Evolutionary conservation across 2,113 vertebrate genomes (phyloP), one percentile per base, ranked within the genome.

Genomic region (Mesitornis unicolor): DNA sequence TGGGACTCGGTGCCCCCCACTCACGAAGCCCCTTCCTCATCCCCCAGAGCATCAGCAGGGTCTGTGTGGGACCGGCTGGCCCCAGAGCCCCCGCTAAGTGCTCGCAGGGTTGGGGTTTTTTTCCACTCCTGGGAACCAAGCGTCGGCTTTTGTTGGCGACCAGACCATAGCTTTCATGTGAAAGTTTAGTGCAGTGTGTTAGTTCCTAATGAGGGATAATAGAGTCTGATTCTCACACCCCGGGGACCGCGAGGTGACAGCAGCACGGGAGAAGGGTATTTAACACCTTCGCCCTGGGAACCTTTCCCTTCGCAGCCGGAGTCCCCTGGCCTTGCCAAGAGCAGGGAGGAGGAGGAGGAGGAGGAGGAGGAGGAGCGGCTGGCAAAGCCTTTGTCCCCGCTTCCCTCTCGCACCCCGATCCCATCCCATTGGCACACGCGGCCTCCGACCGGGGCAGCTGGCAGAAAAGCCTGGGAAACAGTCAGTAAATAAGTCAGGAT

Each of bases 151-250:
- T 95, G 96, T 95, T 96, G 94, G 84, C 5, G 84, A 87, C 64
- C 73, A 94, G 82, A 93, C 79, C 40, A 5, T 57, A 35, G 92
- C 86, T 96, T 94, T 96, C 95, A 91, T 91, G 92, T 95, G 94
- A 85, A 89, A 94, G 91, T 94, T 95, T 90, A 76, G 95, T 94
- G 67, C 95, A 90, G 95, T 79, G 29, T 92, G 96, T 87, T 50
- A 94, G 96, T 81, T 94, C 92, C 95, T 95, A 85, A 91, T 88
- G 95, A 94, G 77, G 92, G 88, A 89, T 94, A 84, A 95, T 54
- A 65, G 88, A 84, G 87, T 14, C 94, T 90, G 91, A 78, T 97
- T 97, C 94, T 97, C 96, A 97, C 94, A 94, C 65, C 84, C 95
- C 6, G 4, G 78, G 61, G 28, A 42, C 83, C 7, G 13, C 3